Evolutionary conservation across 2,797 vertebrate species (phyloP).

Genomic region (Mormyrops boulengeri): DNA sequence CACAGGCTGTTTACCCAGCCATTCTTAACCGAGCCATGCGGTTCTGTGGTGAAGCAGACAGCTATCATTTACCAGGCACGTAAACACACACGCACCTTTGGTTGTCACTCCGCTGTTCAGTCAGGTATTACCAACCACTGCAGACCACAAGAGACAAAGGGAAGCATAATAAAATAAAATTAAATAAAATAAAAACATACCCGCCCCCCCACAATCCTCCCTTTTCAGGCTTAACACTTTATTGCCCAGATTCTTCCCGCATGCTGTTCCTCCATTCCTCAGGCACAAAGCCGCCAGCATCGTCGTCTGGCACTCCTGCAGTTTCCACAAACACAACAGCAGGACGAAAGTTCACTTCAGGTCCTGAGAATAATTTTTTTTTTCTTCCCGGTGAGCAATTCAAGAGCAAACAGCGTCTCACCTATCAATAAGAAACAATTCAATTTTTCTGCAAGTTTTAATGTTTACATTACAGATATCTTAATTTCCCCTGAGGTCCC

Average conservation of each 20-base stretch:
- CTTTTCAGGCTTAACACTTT: background rate
- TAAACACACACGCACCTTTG: background rate
- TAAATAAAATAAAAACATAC: background rate
- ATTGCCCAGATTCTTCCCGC: background rate
- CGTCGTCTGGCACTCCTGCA: background rate
- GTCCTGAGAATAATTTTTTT: background rate
- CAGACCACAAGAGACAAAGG: background rate
- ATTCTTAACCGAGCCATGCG: background rate
- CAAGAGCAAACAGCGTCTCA: background rate
- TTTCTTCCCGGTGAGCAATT: background rate
- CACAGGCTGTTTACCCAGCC: background rate
- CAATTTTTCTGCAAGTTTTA: background rate
- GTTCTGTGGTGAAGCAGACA: background rate
- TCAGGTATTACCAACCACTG: background rate
- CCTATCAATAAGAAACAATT: background rate
- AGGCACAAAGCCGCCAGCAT: background rate
- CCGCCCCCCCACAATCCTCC: background rate
- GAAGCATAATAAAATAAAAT: background rate
- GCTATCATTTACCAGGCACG: background rate
- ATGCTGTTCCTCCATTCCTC: background rate
- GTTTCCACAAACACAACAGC: background rate
- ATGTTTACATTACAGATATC: slow-evolving; percentile 1
- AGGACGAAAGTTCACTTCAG: background rate
- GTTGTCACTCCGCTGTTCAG: background rate
- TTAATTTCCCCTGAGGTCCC: slow-evolving; percentile 3